A percentile compares a stretch with the other conserved stretches of the same genome.
phyloP scores from a whole-genome alignment of 2,888 invertebrate genomes.

The Tineola bisselliella region DNA sequence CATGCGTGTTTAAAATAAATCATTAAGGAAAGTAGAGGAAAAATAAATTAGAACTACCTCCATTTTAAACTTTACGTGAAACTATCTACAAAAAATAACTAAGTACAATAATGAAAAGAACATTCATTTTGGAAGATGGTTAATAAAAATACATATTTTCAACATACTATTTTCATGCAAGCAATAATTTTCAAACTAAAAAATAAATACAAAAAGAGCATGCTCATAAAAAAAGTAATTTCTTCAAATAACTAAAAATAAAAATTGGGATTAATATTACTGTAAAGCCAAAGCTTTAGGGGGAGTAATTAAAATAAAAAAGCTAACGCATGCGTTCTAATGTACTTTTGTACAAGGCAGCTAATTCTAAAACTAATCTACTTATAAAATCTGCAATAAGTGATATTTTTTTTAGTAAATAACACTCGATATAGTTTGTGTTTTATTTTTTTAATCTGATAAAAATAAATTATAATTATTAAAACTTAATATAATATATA shows the following conservation, averaged over 20 bases:
- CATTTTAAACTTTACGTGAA: conserved; percentile 24
- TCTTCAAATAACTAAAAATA: neutral
- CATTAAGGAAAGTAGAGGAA: too few species aligned
- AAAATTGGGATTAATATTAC: neutral
- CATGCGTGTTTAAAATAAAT: too few species aligned
- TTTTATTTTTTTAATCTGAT: too few species aligned
- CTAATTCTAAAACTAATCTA: neutral
- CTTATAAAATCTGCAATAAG: neutral
- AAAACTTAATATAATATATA: too few species aligned
- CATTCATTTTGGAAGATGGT: conserved; percentile 67
- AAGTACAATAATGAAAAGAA: conserved; percentile 21
- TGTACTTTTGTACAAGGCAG: conserved; percentile 1
- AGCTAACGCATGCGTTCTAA: conserved; percentile 16
- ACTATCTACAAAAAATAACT: conserved; percentile 35
- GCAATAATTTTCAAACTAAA: conserved; percentile 36
- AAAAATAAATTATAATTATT: too few species aligned
- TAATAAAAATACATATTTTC: conserved; percentile 21
- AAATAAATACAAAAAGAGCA: conserved; percentile 44
- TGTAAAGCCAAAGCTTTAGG: neutral
- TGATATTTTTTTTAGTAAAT: neutral
- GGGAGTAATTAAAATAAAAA: neutral
- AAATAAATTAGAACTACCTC: neutral
- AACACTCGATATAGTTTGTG: neutral
- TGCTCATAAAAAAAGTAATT: conserved; percentile 27
- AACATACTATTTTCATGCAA: conserved; percentile 57